Conservation (phyloP, 2,113 vertebrate genomes). For the Hippocampus barbouri region DNA sequence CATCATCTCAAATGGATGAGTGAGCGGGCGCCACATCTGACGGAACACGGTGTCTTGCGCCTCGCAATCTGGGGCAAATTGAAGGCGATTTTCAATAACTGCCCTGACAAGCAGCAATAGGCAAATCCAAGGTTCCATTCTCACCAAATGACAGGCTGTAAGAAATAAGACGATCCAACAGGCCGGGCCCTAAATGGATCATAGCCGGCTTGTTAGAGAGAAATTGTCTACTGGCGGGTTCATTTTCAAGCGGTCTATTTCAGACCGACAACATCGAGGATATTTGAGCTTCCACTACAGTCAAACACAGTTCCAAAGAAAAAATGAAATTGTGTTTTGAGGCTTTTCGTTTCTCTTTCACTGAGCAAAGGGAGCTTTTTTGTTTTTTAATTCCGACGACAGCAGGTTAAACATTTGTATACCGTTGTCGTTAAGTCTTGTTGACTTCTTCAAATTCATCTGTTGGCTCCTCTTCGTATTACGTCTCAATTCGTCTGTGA, state of each 20-base stretch:
- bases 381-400: not conserved
- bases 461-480: too few relatives aligned
- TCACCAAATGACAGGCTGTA: constrained; percentile 38
- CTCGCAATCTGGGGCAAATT: constrained; percentile 54
- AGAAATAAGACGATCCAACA: constrained; percentile 39
- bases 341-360: not conserved
- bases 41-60: constrained; percentile 29
- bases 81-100: constrained; percentile 69
- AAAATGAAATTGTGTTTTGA: not conserved
- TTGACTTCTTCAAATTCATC: too few relatives aligned
- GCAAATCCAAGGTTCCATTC: constrained; percentile 39
- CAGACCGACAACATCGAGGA: not conserved
- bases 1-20: constrained; percentile 17
- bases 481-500: too few relatives aligned
- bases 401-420: not conserved
- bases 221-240: not conserved
- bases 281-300: not conserved
- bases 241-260: not conserved
- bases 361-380: not conserved
- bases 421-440: not conserved
- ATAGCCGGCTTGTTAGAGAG: constrained; percentile 16
- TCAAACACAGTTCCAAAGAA: not conserved
- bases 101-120: constrained; percentile 39
- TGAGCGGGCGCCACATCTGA: constrained; percentile 44
- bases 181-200: constrained; percentile 45